phyloP scores from a whole-genome alignment of 2,797 vertebrate species.

The Hydrocynus forskahlii region DNA sequence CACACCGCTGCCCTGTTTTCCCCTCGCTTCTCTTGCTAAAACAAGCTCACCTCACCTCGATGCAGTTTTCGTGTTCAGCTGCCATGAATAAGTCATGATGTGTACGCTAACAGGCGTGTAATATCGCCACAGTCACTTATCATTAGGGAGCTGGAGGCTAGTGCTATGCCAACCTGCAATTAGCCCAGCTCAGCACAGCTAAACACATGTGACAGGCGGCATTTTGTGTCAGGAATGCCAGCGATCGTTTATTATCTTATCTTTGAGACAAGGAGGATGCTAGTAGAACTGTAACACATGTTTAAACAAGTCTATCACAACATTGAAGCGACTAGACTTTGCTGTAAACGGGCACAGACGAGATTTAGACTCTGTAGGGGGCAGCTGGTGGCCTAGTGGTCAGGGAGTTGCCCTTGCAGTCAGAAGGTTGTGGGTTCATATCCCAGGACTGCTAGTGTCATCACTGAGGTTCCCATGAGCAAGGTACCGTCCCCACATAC shows the following conservation, averaged over 20 bases:
- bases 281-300: slow-evolving; percentile 28
- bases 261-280: slow-evolving; percentile 12
- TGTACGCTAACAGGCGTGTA: slow-evolving; percentile 64
- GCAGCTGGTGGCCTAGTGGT: too few relatives aligned
- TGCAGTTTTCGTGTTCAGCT: slow-evolving; percentile 69
- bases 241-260: slow-evolving; percentile 38
- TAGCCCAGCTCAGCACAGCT: slow-evolving; percentile 64
- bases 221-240: slow-evolving; percentile 8
- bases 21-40: not conserved
- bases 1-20: not conserved
- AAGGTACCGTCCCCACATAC: too few relatives aligned
- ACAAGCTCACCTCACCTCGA: slow-evolving; percentile 47
- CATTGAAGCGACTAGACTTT: slow-evolving; percentile 1
- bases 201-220: slow-evolving; percentile 62
- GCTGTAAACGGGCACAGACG: slow-evolving; percentile 7
- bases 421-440: too few relatives aligned
- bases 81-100: slow-evolving; percentile 72
- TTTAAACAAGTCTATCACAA: slow-evolving; percentile 37
- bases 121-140: slow-evolving; percentile 73
- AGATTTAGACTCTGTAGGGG: too few relatives aligned
- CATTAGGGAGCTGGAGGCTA: slow-evolving; percentile 68
- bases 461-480: too few relatives aligned
- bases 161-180: slow-evolving; percentile 70
- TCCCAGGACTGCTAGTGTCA: too few relatives aligned
- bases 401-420: too few relatives aligned